Conservation (phyloP, 1,140 invertebrate genomes). For the Ganaspis sp. region DNA sequence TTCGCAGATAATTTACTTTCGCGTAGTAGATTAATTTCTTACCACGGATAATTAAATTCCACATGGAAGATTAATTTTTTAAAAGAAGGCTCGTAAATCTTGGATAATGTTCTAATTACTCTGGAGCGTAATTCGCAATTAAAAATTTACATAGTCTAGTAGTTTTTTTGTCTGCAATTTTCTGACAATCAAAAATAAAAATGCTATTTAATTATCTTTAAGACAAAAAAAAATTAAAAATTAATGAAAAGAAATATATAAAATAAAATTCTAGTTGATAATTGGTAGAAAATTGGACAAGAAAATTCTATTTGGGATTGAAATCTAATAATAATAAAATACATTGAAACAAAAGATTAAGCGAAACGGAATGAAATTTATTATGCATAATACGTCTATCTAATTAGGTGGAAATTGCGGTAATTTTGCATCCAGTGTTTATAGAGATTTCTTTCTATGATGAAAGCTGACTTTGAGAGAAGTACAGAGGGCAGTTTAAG, state of each 20-base stretch:
- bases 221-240: too few relatives aligned
- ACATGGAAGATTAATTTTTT: conserved; percentile 22
- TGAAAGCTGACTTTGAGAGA: background rate
- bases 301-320: too few relatives aligned
- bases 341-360: too few relatives aligned
- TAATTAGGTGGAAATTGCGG: background rate
- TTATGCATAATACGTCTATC: too few relatives aligned
- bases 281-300: too few relatives aligned
- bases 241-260: too few relatives aligned
- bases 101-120: conserved; percentile 21
- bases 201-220: too few relatives aligned
- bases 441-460: background rate
- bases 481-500: conserved; percentile 19
- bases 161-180: too few relatives aligned
- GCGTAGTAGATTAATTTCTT: conserved; percentile 26
- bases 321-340: background rate
- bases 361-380: too few relatives aligned
- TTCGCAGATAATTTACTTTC: conserved; percentile 18
- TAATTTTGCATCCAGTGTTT: conserved; percentile 15
- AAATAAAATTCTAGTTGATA: too few relatives aligned
- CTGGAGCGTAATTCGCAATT: conserved; percentile 14
- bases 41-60: conserved; percentile 23
- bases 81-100: conserved; percentile 21
- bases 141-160: conserved; percentile 16
- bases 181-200: too few relatives aligned